These are phyloP conservation scores for Probaryconus sp. DNA, from an alignment of 1,140 invertebrate genomes.

Conservation along the genomic window DNA sequence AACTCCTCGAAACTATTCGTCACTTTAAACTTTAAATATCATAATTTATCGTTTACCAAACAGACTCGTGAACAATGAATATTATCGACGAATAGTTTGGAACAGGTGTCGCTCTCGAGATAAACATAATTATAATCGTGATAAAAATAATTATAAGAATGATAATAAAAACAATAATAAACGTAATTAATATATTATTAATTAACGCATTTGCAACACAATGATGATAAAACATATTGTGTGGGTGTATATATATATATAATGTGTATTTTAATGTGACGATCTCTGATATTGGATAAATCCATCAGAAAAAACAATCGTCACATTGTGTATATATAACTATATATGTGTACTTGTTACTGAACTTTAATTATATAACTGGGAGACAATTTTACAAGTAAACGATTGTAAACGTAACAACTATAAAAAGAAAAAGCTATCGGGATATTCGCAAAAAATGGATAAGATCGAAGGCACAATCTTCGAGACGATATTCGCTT, in stretches of 20 bases:
- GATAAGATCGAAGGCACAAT: conserved; percentile 57
- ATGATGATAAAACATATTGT: conserved; percentile 58
- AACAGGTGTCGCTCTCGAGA: conserved; percentile 54
- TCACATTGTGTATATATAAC: conserved; percentile 29
- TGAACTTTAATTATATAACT: conserved; percentile 60
- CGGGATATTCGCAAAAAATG: conserved; percentile 41
- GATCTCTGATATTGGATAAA: no score
- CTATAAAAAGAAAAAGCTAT: conserved; percentile 59
- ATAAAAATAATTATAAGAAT: conserved; percentile 67
- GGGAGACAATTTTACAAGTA: conserved; percentile 68
- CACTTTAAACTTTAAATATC: background rate
- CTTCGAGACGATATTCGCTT: conserved; percentile 31
- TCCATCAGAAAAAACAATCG: no score
- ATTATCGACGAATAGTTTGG: conserved; percentile 55
- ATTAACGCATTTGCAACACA: conserved; percentile 61
- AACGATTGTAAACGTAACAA: conserved; percentile 67
- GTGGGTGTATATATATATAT: conserved; percentile 39
- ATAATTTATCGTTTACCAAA: conserved; percentile 16
- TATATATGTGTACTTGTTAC: conserved; percentile 27
- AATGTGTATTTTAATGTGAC: conserved; percentile 43
- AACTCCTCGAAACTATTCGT: conserved; percentile 48
- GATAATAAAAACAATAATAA: conserved; percentile 67
- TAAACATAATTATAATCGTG: conserved; percentile 66
- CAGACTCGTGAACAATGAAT: background rate
- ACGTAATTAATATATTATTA: conserved; percentile 65